Base-by-base conservation (phyloP, 2,888 invertebrate genomes). In the Epirrita christyi region DNA sequence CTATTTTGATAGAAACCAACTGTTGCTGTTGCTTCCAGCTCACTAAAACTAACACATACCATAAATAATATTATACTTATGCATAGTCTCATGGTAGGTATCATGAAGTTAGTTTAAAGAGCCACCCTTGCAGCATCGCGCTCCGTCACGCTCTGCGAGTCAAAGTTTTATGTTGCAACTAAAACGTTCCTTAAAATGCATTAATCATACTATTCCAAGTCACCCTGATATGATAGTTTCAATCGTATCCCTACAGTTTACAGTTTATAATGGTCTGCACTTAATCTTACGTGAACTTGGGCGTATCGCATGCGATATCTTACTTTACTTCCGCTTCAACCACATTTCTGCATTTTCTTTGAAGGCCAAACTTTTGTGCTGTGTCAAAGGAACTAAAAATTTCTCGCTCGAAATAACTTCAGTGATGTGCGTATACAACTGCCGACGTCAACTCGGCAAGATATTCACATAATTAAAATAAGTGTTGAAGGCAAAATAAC, bases 181-280 rank as follows among this genome's bases (percentile, higher is more conserved):
- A 80, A 85, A 86, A 81, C 80, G 76, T 81, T 85, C 77, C 83
- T 80, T 82, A 80, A 84, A 85, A 84, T 83, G 80, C 81, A 85
- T 85, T 85, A 84, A 83, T 85, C 83, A 83, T 82, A 76, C 73
- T 75, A 81, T 79, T 81, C 70, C 73, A 62, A 73, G 67, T 72
- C 58, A 60, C 58, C 67, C 63, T 68, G 61, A 64, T 71, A 68
- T 68, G 58, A 75, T 75, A 83, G 71, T 80, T 78, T 85, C 73
- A 72, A 83, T 81, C 72, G 63, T 80, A 78, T 70, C 41, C 53
- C 72, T 63, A 60, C 65, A 71, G 63, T 73, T 67, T 80, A 78
- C 81, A 81, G 83, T 79, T 74, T 70, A 72, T 75, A 75, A 73
- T 77, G 48, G 68, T 62, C 44, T 71, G 64, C 56, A 68, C 63